Base-by-base conservation (phyloP, 2,888 invertebrate species). In the Nycteola revayana region DNA sequence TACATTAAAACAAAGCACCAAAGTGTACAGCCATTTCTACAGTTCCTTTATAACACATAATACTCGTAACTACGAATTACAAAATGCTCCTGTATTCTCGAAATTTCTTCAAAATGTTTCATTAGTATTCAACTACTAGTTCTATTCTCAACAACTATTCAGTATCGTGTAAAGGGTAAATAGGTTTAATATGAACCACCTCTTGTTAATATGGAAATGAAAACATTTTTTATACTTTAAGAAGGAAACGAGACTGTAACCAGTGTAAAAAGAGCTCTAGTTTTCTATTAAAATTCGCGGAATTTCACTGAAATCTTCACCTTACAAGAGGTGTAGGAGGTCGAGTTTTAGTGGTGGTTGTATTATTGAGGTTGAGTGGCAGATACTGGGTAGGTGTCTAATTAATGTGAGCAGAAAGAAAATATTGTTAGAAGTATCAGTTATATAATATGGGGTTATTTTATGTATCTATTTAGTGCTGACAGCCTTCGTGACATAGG, bases 381-480 rank as follows among this genome's bases (percentile, higher is more conserved):
- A 61, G 65, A 64, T 63, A 71, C 63, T 62, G 60, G 54, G 58
- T 60, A 25, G 55, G 72, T 71, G 77, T 78, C 76, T 79, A 77
- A 79, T 78, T 77, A 77, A 70, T 75, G 71, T 66, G 56, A 59
- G 55, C 54, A 64, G 66, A 14, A 14, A n/a, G n/a, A n/a, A n/a
- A n/a, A n/a, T n/a, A n/a, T n/a, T n/a, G n/a, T n/a, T n/a, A n/a
- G n/a, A n/a, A n/a, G n/a, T n/a, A n/a, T n/a, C n/a, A n/a, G n/a
- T n/a, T n/a, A n/a, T n/a, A n/a, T n/a, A n/a, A n/a, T n/a, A n/a
- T n/a, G n/a, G n/a, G n/a, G n/a, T n/a, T n/a, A n/a, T n/a, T n/a
- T n/a, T n/a, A n/a, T n/a, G n/a, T n/a, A n/a, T n/a, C n/a, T n/a
- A n/a, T n/a, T n/a, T n/a, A n/a, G n/a, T n/a, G n/a, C n/a, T n/a